Evolutionary conservation across 2,797 vertebrate genomes (phyloP).

Genomic region (Tenualosa ilisha): DNA sequence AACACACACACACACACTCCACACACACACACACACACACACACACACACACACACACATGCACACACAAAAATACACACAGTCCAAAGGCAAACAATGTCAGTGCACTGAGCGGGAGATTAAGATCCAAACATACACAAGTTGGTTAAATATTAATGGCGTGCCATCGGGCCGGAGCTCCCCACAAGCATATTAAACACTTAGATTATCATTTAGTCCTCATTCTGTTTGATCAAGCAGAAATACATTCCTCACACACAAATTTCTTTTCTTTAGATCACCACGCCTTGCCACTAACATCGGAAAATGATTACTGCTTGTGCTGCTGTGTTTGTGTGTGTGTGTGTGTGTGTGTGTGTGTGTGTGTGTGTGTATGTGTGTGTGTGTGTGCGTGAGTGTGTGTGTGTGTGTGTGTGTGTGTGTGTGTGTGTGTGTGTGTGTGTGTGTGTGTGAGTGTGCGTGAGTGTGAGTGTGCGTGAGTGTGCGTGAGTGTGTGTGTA

Average conservation of each 20-base stretch:
- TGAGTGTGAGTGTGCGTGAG: background rate
- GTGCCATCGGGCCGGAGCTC: background rate
- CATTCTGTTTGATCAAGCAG: slow-evolving; percentile 1
- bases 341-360: background rate
- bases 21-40: background rate
- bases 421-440: background rate
- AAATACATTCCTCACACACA: background rate
- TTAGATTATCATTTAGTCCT: background rate
- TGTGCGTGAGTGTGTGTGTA: background rate
- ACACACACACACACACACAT: background rate
- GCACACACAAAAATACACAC: background rate
- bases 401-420: background rate
- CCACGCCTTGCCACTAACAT: background rate
- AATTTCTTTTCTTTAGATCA: background rate
- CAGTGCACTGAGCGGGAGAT: background rate
- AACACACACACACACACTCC: background rate
- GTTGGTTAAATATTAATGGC: slow-evolving; percentile 18
- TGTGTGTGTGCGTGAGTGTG: background rate
- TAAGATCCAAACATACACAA: slow-evolving; percentile 9
- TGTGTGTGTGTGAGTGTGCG: background rate
- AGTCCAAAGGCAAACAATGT: background rate
- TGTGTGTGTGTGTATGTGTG: background rate
- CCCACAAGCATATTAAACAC: slow-evolving; percentile 20
- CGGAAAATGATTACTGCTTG: background rate
- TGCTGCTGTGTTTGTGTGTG: background rate